Evolutionary conservation across 2,888 invertebrate genomes (phyloP), one percentile per base, ranked within the genome.

Genomic region (Aspidiotus rigidus): DNA sequence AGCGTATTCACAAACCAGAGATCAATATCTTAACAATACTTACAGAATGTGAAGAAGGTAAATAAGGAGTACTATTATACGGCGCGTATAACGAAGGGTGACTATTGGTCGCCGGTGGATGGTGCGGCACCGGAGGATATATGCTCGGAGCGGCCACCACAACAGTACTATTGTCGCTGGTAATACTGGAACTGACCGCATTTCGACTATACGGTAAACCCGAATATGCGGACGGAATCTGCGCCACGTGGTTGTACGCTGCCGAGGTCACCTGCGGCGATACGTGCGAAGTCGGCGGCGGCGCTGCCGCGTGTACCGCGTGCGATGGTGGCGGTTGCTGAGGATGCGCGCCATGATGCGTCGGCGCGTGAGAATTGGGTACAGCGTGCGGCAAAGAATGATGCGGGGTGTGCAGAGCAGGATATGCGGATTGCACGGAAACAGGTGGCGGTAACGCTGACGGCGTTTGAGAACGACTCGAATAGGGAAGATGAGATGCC

Each of bases 1-100:
- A 28, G 28, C 28, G 28, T 28, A 28, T 28, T 28, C 28, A 28
- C 28, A 28, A 28, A 28, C 28, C 1, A 42, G 7, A 41, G 3
- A 60, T 7, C 44, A 63, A n/a, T 16, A 54, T 7, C 10, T 11
- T 3, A 53, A 16, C n/a, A 15, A 17, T 63, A 63, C 69, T 69
- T 44, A 69, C 69, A 17, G 69, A 69, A 63, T 62, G 81, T 80
- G 82, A 80, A 9, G 79, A 78, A 44, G 84, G 82, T 74, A 87
- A 81, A 77, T 89, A 89, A 56, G 88, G 87, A 75, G 86, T 87
- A 69, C 78, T 88, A 85, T 78, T 86, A 84, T 72, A 86, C 77
- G 90, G 90, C 13, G 90, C 86, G 77, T 91, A 91, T 72, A 91
- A 81, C 54, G 87, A 85, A 72, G 86, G 85, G 80, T 81, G 81